phyloP scores from a whole-genome alignment of 2,113 vertebrate genomes.

The Eulemur rufifrons region DNA sequence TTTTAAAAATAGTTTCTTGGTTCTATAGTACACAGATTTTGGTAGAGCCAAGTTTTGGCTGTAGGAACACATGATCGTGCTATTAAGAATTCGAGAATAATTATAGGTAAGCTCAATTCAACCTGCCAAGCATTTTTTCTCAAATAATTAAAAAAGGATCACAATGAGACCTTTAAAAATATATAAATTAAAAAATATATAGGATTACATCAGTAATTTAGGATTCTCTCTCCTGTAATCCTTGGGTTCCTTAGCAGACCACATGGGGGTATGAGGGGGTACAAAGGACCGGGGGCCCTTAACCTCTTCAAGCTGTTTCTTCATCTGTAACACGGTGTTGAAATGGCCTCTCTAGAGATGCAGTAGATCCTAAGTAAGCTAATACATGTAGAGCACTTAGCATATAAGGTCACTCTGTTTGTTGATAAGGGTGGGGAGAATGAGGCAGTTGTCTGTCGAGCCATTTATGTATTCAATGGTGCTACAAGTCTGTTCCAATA shows the following conservation, averaged over 20 bases:
- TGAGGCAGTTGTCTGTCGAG: not conserved
- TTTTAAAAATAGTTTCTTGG: slow-evolving; percentile 63
- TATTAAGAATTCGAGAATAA: not conserved
- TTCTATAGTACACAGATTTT: slow-evolving; percentile 43
- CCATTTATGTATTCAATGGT: not conserved
- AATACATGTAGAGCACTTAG: not conserved
- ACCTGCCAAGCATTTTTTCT: not conserved
- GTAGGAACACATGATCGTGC: not conserved
- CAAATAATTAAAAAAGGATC: not conserved
- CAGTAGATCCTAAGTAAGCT: not conserved
- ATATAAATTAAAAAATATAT: not conserved
- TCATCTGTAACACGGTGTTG: not conserved
- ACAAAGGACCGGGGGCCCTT: not conserved
- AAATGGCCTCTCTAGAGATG: not conserved
- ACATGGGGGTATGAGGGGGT: accelerated
- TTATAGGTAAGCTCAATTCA: not conserved
- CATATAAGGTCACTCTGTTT: not conserved
- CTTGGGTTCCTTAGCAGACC: not conserved
- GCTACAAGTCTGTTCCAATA: not conserved
- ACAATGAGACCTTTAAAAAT: slow-evolving; percentile 27
- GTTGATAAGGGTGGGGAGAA: not conserved
- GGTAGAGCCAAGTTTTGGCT: slow-evolving; percentile 36
- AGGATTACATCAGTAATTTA: not conserved
- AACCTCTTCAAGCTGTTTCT: not conserved
- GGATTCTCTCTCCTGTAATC: not conserved